phyloP scores from a whole-genome alignment of 2,888 invertebrate species.

The Meteorus colon region DNA sequence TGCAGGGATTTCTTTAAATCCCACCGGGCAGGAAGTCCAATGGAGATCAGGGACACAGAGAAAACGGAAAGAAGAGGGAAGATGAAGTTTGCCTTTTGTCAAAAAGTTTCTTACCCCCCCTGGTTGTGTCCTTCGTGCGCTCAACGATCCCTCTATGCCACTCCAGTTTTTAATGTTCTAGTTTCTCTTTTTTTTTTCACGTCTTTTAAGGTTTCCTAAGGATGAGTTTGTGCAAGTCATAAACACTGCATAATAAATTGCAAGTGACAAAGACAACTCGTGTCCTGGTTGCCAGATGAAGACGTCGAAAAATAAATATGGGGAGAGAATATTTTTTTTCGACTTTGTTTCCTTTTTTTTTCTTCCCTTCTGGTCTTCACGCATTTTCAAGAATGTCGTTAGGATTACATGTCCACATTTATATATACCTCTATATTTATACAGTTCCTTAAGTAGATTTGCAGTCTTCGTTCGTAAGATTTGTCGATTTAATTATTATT shows the following conservation, averaged over 20 bases:
- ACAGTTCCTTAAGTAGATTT: slow-evolving; percentile 14
- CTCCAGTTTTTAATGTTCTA: slow-evolving; percentile 23
- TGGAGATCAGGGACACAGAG: neutral
- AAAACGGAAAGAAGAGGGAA: neutral
- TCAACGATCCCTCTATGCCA: slow-evolving; percentile 23
- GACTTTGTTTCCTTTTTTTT: neutral
- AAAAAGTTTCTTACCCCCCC: slow-evolving; percentile 37
- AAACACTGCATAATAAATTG: slow-evolving; percentile 12
- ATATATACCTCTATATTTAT: neutral
- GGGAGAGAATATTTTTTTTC: neutral
- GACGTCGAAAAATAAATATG: slow-evolving; percentile 1
- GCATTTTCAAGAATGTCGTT: slow-evolving; percentile 22
- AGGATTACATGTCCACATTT: neutral
- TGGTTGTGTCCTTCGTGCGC: slow-evolving; percentile 33
- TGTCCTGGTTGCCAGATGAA: slow-evolving; percentile 10
- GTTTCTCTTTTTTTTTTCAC: neutral
- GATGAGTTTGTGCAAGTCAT: slow-evolving; percentile 16
- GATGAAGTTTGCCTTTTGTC: slow-evolving; percentile 46
- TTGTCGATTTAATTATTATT: slow-evolving; percentile 44
- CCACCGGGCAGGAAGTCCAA: slow-evolving; percentile 49
- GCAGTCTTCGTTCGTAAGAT: neutral
- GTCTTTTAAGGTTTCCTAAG: neutral
- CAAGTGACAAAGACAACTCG: neutral
- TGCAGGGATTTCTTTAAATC: slow-evolving; percentile 59
- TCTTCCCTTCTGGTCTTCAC: slow-evolving; percentile 25